A percentile compares a stretch with the other conserved stretches of the same genome.
These are phyloP conservation scores for Seriola quinqueradiata DNA, from an alignment of 2,113 vertebrate species.

Conservation along the genomic window DNA sequence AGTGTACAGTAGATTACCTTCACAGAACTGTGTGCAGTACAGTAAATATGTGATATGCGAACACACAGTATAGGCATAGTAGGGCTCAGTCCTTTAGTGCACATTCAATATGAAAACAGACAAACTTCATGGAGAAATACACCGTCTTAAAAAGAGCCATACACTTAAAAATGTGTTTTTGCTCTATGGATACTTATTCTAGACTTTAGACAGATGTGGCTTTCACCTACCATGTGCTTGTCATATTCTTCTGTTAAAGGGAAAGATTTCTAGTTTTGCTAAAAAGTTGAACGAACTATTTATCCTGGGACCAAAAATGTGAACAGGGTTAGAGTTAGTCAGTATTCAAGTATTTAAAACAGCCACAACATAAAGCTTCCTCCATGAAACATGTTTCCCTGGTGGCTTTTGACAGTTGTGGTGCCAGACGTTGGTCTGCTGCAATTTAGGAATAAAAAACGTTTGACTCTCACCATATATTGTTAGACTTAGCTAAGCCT, in stretches of 20 bases:
- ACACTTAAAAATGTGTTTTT: not conserved
- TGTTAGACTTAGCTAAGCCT: not conserved
- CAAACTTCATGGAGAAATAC: not conserved
- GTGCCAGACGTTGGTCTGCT: not conserved
- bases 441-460: not conserved
- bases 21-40: conserved; percentile 11
- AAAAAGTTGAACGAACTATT: not conserved
- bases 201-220: not conserved
- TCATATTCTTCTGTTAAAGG: not conserved
- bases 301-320: conserved; percentile 27
- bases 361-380: conserved; percentile 28
- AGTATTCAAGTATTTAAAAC: conserved; percentile 66
- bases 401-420: not conserved
- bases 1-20: conserved; percentile 22
- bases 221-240: not conserved
- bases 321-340: conserved; percentile 21
- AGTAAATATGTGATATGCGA: conserved; percentile 46
- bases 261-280: not conserved
- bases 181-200: not conserved
- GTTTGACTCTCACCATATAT: not conserved
- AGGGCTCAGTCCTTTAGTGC: conserved; percentile 44
- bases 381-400: not conserved
- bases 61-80: conserved; percentile 15
- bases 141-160: not conserved
- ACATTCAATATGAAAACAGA: conserved; percentile 39